Conservation (phyloP, 1,140 invertebrate species). For the Bombus superbus region DNA sequence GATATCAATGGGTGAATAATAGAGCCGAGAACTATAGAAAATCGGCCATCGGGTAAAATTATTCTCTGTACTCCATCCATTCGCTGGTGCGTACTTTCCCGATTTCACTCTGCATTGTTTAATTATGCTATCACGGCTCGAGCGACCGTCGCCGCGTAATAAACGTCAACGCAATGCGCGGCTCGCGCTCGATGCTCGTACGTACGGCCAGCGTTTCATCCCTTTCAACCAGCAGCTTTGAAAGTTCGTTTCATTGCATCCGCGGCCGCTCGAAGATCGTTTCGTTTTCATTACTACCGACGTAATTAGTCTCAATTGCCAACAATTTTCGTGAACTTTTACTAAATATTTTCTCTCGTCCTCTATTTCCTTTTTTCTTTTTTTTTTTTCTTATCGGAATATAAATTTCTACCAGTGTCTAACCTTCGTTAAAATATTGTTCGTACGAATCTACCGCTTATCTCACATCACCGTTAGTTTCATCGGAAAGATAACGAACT, state of each 20-base stretch:
- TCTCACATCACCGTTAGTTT: conserved; percentile 28
- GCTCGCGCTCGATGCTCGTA: neutral
- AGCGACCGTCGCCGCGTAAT: conserved; percentile 12
- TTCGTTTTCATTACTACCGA: neutral
- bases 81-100: neutral
- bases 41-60: neutral
- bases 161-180: conserved; percentile 14
- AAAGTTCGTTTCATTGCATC: neutral
- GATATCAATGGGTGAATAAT: too few species aligned
- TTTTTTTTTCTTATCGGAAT: too few species aligned
- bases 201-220: neutral
- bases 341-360: neutral
- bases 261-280: too few species aligned
- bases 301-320: neutral
- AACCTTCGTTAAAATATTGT: neutral
- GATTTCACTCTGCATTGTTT: neutral
- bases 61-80: neutral
- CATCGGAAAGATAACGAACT: conserved; percentile 12
- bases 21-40: neutral
- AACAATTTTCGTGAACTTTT: neutral
- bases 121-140: conserved; percentile 32
- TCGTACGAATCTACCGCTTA: neutral
- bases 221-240: neutral
- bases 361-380: neutral
- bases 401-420: neutral